Conservation (phyloP, 2,888 invertebrate genomes). For the Cerastoderma edule region DNA sequence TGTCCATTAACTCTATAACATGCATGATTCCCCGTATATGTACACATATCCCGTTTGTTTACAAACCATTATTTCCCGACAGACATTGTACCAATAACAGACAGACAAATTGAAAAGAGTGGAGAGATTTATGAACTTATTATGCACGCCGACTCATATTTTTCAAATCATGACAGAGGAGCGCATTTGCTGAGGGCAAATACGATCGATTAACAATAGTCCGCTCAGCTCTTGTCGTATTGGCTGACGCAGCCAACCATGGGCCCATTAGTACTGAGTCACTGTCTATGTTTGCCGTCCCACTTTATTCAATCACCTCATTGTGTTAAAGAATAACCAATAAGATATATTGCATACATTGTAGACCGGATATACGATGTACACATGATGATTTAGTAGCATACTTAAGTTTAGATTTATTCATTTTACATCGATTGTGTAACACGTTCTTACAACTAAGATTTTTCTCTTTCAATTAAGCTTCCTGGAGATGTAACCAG, state of each 20-base stretch:
- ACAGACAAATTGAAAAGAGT: conserved; percentile 20
- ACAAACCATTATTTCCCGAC: conserved; percentile 10
- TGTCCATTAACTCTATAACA: too few species aligned
- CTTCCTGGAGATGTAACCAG: too few species aligned
- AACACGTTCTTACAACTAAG: too few species aligned
- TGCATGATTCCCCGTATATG: not conserved
- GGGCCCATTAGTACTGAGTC: conserved; percentile 9
- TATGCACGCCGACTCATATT: conserved; percentile 18
- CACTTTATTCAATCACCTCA: too few species aligned
- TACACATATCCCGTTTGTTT: not conserved
- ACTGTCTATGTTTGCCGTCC: too few species aligned
- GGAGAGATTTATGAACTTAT: conserved; percentile 16
- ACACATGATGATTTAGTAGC: too few species aligned
- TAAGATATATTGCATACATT: too few species aligned
- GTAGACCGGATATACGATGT: too few species aligned
- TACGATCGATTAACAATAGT: conserved; percentile 14
- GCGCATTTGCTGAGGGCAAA: conserved; percentile 17
- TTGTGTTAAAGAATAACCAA: too few species aligned
- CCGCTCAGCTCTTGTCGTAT: not conserved
- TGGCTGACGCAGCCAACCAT: conserved; percentile 7
- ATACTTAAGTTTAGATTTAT: too few species aligned
- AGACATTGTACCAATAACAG: not conserved
- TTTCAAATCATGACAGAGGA: not conserved
- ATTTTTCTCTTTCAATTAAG: too few species aligned
- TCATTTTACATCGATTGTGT: too few species aligned